Base-by-base conservation (phyloP, 2,888 invertebrate species). In the Drosophila cognata region DNA sequence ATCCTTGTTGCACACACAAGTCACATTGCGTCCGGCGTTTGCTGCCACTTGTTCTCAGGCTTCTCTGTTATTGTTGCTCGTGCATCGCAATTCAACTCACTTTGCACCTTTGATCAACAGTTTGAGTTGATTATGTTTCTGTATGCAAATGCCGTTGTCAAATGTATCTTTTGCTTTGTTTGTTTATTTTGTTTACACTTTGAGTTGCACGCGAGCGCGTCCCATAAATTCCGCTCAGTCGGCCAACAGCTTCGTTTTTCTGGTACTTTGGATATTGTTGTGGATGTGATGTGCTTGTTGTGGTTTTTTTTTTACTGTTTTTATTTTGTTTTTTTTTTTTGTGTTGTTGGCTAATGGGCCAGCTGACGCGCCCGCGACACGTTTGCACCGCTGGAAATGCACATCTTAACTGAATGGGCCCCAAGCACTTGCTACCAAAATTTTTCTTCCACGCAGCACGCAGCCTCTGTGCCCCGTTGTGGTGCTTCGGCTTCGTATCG, bases 361-460 rank as follows among this genome's bases (percentile, higher is more conserved):
- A 82, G 66, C 72, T 81, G 77, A 82, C 91, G 90, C 87, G 86
- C 81, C 88, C 83, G 85, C 82, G 79, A 91, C 88, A 92, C 92
- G 91, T 92, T 91, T 88, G 92, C 85, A 91, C 91, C 90, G 91
- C 89, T 89, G 88, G 90, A 92, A 92, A 88, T 89, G 89, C 89
- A 92, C 91, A 92, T 92, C 91, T 90, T 92, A 90, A 92, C 92
- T 92, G 90, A 92, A 88, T 67, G 77, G 51, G 46, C 25, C 58
- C 69, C 68, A 74, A 73, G 50, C 59, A 77, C 58, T 87, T 84
- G 82, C 85, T 85, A 84, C 76, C 85, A 87, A 89, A 86, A 43
- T 56, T 57, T 66, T 70, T 69, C 67, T 79, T 52, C 43, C 77
- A 72, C 29, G 21, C 46, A 70, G 77, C 66, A 65, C 71, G 51